Percentiles rank a stretch among this genome's conserved stretches.
phyloP scores from a whole-genome alignment of 1,140 invertebrate species.

The Ladona fulva region DNA sequence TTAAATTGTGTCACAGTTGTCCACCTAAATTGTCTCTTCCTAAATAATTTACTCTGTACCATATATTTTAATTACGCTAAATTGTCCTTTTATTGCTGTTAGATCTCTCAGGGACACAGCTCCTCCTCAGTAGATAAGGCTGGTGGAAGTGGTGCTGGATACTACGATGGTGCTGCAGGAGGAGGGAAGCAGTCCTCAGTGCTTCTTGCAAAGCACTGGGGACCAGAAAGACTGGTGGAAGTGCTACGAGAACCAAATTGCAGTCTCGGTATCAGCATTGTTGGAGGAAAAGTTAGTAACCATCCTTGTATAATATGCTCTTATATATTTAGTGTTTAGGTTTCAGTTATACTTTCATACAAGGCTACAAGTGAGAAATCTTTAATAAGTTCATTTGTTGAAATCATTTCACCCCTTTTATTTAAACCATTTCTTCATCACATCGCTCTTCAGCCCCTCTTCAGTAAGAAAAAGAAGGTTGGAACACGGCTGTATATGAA shows the following conservation, averaged over 20 bases:
- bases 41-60: too few relatives aligned
- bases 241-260: conserved; percentile 61
- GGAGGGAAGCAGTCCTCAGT: conserved; percentile 30
- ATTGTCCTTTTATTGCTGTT: too few relatives aligned
- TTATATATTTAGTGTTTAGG: neutral
- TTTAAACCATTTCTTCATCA: too few relatives aligned
- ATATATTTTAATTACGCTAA: too few relatives aligned
- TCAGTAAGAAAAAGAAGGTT: too few relatives aligned
- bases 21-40: too few relatives aligned
- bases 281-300: conserved; percentile 75
- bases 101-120: conserved; percentile 13
- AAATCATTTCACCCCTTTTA: too few relatives aligned
- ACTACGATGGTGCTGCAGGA: neutral
- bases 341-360: conserved; percentile 13
- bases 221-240: conserved; percentile 64
- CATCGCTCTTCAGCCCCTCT: too few relatives aligned
- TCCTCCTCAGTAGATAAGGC: conserved; percentile 13
- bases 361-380: too few relatives aligned
- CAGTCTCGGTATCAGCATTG: conserved; percentile 90
- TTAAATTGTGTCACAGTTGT: too few relatives aligned
- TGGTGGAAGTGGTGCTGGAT: neutral
- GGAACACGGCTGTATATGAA: too few relatives aligned
- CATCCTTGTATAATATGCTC: neutral
- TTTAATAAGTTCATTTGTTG: too few relatives aligned
- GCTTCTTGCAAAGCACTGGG: conserved; percentile 74